Evolutionary conservation across 2,888 invertebrate species (phyloP).

Genomic region (Eristalis intricaria): DNA sequence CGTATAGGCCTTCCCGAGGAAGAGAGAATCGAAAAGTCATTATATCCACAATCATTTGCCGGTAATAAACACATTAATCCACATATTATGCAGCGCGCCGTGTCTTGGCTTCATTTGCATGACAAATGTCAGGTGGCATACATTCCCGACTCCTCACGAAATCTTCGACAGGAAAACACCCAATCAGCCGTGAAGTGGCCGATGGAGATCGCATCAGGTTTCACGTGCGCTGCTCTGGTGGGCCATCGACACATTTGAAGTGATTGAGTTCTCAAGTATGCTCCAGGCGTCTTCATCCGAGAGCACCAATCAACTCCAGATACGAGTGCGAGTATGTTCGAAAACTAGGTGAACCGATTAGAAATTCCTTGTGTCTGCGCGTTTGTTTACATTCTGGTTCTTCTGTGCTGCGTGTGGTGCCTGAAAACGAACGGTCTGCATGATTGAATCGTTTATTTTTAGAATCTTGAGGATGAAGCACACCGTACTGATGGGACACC

Average conservation of each 20-base stretch:
- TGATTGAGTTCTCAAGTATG: background rate
- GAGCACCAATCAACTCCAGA: slow-evolving; percentile 25
- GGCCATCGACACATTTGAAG: background rate
- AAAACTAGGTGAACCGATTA: slow-evolving; percentile 20
- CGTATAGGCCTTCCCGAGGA: background rate
- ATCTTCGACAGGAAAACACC: background rate
- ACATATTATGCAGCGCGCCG: slow-evolving; percentile 29
- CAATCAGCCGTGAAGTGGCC: background rate
- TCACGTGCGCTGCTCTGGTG: background rate
- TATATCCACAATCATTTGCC: slow-evolving; percentile 23
- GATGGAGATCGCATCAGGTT: background rate
- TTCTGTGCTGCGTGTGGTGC: background rate
- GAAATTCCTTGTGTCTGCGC: background rate
- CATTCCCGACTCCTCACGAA: slow-evolving; percentile 19
- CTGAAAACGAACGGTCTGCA: background rate
- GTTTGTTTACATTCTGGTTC: slow-evolving; percentile 6
- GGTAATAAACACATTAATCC: slow-evolving; percentile 35
- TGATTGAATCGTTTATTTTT: slow-evolving; percentile 37
- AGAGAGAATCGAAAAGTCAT: background rate
- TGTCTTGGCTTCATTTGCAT: slow-evolving; percentile 36
- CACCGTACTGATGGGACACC: background rate
- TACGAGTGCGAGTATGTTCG: background rate
- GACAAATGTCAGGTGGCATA: slow-evolving; percentile 35
- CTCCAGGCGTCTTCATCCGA: background rate
- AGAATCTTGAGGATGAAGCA: slow-evolving; percentile 2